These are phyloP conservation scores for Sarcophaga subvicina DNA, from an alignment of 2,888 invertebrate species.

Conservation along the genomic window DNA sequence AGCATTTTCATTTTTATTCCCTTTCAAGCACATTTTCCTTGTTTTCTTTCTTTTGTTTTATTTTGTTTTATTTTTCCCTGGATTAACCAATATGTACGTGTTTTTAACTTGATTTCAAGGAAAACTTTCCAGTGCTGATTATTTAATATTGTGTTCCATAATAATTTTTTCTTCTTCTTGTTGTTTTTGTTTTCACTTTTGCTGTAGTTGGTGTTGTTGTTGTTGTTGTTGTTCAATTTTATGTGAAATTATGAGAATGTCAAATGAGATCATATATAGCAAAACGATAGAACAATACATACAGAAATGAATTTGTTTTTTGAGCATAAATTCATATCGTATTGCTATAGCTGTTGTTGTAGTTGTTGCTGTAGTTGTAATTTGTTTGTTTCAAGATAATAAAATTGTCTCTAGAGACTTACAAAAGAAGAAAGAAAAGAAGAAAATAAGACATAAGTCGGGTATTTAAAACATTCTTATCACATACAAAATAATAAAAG, in stretches of 20 bases:
- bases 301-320: background rate
- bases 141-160: background rate
- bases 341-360: background rate
- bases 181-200: background rate
- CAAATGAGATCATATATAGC: background rate
- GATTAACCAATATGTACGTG: slow-evolving; percentile 42
- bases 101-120: slow-evolving; percentile 33
- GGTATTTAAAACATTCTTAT: background rate
- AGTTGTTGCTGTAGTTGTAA: background rate
- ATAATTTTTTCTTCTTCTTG: background rate
- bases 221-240: slow-evolving; percentile 20
- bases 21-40: background rate
- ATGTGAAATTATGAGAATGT: slow-evolving; percentile 14
- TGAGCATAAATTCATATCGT: background rate
- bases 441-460: no score
- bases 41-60: background rate
- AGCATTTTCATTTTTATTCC: no score
- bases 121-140: slow-evolving; percentile 23
- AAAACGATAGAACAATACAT: background rate
- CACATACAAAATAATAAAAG: slow-evolving; percentile 23
- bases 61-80: background rate
- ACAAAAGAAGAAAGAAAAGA: background rate
- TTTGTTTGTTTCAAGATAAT: slow-evolving; percentile 14
- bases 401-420: slow-evolving; percentile 37
- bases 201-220: background rate